Percentiles rank a stretch among this genome's conserved stretches.
Evolutionary conservation across 2,888 invertebrate genomes (phyloP).

Genomic region (Aphidius colemani): DNA sequence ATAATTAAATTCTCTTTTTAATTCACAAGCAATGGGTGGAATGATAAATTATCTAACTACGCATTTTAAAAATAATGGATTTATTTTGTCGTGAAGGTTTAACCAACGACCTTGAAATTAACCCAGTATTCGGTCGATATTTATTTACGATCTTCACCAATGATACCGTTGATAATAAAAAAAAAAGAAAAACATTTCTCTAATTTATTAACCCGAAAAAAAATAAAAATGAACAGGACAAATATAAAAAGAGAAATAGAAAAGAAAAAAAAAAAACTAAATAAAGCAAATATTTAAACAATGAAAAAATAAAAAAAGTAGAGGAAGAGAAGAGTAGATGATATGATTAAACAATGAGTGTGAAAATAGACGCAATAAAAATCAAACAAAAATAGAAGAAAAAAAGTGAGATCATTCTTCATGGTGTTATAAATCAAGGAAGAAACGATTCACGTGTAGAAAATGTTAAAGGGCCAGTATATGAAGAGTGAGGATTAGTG

Average conservation of each 20-base stretch:
- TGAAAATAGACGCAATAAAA: conserved; percentile 32
- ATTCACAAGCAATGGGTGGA: too few species aligned
- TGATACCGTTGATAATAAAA: conserved; percentile 21
- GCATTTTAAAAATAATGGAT: conserved; percentile 11
- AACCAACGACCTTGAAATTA: conserved; percentile 2
- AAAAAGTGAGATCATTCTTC: conserved; percentile 36
- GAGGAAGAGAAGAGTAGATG: conserved; percentile 16
- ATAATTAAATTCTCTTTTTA: too few species aligned
- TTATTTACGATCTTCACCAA: conserved; percentile 14
- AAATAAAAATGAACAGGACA: conserved; percentile 7
- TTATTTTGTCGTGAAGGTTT: conserved; percentile 8
- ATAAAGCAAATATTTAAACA: conserved; percentile 8
- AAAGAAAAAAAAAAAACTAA: conserved; percentile 12
- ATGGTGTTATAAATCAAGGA: conserved; percentile 47
- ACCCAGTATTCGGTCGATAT: conserved; percentile 9
- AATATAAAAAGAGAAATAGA: conserved; percentile 7
- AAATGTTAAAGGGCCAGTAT: conserved; percentile 21
- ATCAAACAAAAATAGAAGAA: conserved; percentile 22
- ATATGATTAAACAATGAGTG: conserved; percentile 26
- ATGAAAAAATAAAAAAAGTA: conserved; percentile 4
- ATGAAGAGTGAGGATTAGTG: conserved; percentile 23
- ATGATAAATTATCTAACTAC: neutral
- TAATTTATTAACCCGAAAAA: conserved; percentile 9
- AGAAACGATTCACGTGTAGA: conserved; percentile 30
- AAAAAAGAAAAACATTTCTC: conserved; percentile 20